phyloP scores from a whole-genome alignment of 2,888 invertebrate species.

The Phania funesta region DNA sequence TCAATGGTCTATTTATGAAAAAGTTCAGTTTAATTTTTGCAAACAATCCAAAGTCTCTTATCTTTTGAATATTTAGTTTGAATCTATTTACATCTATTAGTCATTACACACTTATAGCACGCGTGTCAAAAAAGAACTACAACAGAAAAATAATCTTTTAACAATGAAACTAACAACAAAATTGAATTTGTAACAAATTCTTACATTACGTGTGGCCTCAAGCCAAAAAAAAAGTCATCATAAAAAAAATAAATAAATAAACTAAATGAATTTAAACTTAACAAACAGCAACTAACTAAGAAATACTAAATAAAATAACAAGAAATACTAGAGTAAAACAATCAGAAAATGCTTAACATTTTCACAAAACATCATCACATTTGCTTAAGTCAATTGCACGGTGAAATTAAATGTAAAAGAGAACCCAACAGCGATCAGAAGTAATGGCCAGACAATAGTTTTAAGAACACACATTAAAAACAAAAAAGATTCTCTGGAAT shows the following conservation, averaged over 20 bases:
- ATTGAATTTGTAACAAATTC: constrained; percentile 65
- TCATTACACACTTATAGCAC: constrained; percentile 64
- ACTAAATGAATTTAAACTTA: constrained; percentile 22
- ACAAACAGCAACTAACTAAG: constrained; percentile 29
- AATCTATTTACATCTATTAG: constrained; percentile 38
- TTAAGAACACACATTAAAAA: constrained; percentile 19
- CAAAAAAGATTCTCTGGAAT: constrained; percentile 30
- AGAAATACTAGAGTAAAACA: constrained; percentile 27
- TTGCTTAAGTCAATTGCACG: constrained; percentile 66
- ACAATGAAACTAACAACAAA: constrained; percentile 31
- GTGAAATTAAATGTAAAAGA: constrained; percentile 37
- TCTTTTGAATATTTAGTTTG: constrained; percentile 13
- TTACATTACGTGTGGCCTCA: constrained; percentile 66
- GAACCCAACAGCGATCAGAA: neutral
- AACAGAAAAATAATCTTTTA: neutral
- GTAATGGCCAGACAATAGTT: constrained; percentile 36
- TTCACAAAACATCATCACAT: constrained; percentile 51
- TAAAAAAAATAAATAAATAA: neutral
- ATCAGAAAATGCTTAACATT: constrained; percentile 58
- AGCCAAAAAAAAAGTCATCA: constrained; percentile 61
- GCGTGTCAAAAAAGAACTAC: constrained; percentile 50
- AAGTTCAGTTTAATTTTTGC: neutral
- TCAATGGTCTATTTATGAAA: too few relatives aligned
- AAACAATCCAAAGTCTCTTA: constrained; percentile 31
- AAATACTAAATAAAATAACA: constrained; percentile 22